Percentiles rank a stretch among this genome's conserved stretches.
These are phyloP conservation scores for Lethenteron reissneri DNA, from an alignment of 2,113 vertebrate genomes.

Conservation along the genomic window DNA sequence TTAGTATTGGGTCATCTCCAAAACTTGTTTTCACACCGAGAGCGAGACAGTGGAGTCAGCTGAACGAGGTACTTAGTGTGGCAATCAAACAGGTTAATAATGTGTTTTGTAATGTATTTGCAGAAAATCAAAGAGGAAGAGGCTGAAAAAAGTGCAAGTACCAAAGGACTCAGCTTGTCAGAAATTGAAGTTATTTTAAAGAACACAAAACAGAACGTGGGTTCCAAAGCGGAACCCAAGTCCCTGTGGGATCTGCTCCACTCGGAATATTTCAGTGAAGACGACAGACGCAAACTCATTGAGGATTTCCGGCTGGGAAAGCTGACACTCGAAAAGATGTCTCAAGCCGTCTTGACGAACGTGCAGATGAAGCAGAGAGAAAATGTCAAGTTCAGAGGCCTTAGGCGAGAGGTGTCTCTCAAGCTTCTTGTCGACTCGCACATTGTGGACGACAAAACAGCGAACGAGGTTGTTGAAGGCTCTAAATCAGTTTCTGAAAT, in stretches of 20 bases:
- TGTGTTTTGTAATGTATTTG: too few relatives aligned
- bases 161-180: too few relatives aligned
- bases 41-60: too few relatives aligned
- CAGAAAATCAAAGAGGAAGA: too few relatives aligned
- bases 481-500: background rate
- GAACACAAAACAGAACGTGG: background rate
- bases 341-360: background rate
- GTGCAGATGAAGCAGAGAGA: background rate
- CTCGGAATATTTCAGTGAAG: background rate
- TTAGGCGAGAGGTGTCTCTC: conserved; percentile 3
- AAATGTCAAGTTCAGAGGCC: conserved; percentile 1
- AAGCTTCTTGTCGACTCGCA: background rate
- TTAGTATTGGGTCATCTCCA: too few relatives aligned
- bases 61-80: too few relatives aligned
- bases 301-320: background rate
- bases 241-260: conserved; percentile 3
- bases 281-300: background rate
- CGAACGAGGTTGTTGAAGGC: background rate
- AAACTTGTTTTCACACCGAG: too few relatives aligned
- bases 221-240: background rate
- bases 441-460: background rate
- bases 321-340: background rate
- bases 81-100: too few relatives aligned
- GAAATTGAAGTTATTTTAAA: background rate
- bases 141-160: too few relatives aligned